Percentiles rank a stretch among this genome's conserved stretches.
phyloP scores from a whole-genome alignment of 2,888 invertebrate genomes.

The Drosophila quasianomalipes region DNA sequence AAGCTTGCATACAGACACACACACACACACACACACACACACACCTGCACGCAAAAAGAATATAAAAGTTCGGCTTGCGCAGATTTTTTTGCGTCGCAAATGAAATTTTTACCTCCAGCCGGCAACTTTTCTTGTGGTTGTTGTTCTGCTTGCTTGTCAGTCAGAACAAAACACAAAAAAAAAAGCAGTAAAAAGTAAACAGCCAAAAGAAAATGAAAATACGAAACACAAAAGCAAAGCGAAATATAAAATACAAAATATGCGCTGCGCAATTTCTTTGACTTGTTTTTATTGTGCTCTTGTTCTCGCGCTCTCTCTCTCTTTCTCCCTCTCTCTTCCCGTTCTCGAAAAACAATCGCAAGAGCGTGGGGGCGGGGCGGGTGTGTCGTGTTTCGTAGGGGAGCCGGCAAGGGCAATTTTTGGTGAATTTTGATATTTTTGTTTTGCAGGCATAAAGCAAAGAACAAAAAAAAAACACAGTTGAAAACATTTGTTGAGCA shows the following conservation, averaged over 20 bases:
- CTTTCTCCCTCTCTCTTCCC: neutral
- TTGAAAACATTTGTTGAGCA: slow-evolving; percentile 25
- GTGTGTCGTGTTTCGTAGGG: neutral
- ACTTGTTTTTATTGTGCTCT: slow-evolving; percentile 21
- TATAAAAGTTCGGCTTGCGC: slow-evolving; percentile 23
- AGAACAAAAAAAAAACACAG: slow-evolving; percentile 18
- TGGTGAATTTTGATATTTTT: slow-evolving; percentile 5
- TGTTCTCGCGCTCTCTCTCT: slow-evolving; percentile 1
- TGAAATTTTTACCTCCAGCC: slow-evolving; percentile 50
- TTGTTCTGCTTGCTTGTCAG: slow-evolving; percentile 19
- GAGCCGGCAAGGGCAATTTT: slow-evolving; percentile 19
- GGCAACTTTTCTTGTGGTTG: slow-evolving; percentile 20
- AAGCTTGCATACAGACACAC: slow-evolving; percentile 1
- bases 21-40: neutral
- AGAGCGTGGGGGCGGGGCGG: neutral
- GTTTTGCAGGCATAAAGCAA: slow-evolving; percentile 24
- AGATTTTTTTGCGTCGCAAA: slow-evolving; percentile 56
- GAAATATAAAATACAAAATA: slow-evolving; percentile 29
- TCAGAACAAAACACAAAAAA: neutral
- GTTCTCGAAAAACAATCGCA: neutral
- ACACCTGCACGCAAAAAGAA: neutral
- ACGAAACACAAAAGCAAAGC: slow-evolving; percentile 40
- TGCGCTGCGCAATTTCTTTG: slow-evolving; percentile 72
- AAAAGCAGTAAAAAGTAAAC: slow-evolving; percentile 20
- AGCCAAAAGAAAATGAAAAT: slow-evolving; percentile 56